Percentiles rank a stretch among this genome's conserved stretches.
phyloP scores from a whole-genome alignment of 2,113 vertebrate species.

The Pristiophorus japonicus region DNA sequence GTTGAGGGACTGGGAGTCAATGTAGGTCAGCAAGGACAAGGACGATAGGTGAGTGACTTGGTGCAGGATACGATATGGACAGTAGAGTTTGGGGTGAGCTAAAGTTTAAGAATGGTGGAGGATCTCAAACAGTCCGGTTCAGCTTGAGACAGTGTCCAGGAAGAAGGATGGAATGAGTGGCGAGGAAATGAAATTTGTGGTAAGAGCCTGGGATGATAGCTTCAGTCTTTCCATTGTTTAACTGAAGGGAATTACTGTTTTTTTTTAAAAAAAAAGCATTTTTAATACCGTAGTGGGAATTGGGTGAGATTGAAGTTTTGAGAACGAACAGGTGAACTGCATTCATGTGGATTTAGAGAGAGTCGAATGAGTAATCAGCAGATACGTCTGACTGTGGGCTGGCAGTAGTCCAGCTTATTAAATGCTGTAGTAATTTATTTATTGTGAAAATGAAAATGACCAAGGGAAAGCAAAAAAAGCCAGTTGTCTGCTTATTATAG shows the following conservation, averaged over 20 bases:
- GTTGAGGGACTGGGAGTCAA: not conserved
- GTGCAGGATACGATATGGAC: not conserved
- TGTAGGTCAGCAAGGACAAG: too few species aligned
- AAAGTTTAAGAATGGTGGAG: not conserved
- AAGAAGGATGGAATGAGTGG: not conserved
- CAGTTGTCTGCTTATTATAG: not conserved
- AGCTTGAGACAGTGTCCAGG: not conserved
- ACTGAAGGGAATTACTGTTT: too few species aligned
- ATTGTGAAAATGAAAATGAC: not conserved
- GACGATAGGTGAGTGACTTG: not conserved
- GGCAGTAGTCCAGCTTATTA: not conserved
- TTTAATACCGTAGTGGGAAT: not conserved
- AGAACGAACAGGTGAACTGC: not conserved
- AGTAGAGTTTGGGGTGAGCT: not conserved
- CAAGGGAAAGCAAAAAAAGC: not conserved
- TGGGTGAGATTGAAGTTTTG: not conserved
- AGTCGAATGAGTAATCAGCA: not conserved
- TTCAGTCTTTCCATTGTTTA: not conserved
- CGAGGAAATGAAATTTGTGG: not conserved
- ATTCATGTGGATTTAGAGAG: not conserved
- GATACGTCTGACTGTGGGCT: not conserved
- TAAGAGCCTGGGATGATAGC: not conserved
- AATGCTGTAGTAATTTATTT: not conserved
- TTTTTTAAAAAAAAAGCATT: too few species aligned
- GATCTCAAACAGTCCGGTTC: not conserved